Percentiles rank a stretch among this genome's conserved stretches.
These are phyloP conservation scores for Drosophila demipolita DNA, from an alignment of 2,888 invertebrate genomes.

Conservation along the genomic window DNA sequence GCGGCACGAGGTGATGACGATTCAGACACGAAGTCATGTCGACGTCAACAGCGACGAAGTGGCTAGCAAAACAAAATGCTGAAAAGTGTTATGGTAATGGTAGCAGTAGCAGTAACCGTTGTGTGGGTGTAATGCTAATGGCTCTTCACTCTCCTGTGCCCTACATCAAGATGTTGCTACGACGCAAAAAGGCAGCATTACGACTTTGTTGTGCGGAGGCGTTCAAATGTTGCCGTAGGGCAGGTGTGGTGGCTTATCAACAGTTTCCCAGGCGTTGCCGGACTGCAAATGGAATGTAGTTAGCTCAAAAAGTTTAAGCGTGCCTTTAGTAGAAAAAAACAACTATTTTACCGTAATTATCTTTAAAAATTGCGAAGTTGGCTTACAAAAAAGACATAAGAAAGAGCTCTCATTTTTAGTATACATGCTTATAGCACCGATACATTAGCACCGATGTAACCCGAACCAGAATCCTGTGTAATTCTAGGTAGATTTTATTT, in stretches of 20 bases:
- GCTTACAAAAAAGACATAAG: background rate
- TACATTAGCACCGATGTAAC: too few species aligned
- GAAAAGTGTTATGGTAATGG: slow-evolving; percentile 63
- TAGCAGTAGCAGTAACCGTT: slow-evolving; percentile 15
- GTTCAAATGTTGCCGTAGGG: slow-evolving; percentile 53
- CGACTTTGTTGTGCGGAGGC: slow-evolving; percentile 35
- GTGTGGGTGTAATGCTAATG: slow-evolving; percentile 26
- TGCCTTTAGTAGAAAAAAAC: background rate
- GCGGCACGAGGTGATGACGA: slow-evolving; percentile 27
- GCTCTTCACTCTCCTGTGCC: slow-evolving; percentile 26
- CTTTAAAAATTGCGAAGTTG: background rate
- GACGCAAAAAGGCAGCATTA: slow-evolving; percentile 53
- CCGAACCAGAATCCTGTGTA: too few species aligned
- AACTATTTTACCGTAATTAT: background rate
- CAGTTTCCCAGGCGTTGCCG: slow-evolving; percentile 49
- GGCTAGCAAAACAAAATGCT: slow-evolving; percentile 72
- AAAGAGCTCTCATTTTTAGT: background rate
- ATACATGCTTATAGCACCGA: background rate
- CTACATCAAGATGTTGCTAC: slow-evolving; percentile 46
- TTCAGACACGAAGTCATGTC: slow-evolving; percentile 38
- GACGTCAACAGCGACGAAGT: slow-evolving; percentile 47
- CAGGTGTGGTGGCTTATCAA: slow-evolving; percentile 34
- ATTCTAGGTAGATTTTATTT: background rate
- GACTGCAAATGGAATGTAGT: slow-evolving; percentile 13
- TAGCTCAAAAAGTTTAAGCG: background rate